phyloP scores from a whole-genome alignment of 2,888 invertebrate species.

The Auanema sp. region DNA sequence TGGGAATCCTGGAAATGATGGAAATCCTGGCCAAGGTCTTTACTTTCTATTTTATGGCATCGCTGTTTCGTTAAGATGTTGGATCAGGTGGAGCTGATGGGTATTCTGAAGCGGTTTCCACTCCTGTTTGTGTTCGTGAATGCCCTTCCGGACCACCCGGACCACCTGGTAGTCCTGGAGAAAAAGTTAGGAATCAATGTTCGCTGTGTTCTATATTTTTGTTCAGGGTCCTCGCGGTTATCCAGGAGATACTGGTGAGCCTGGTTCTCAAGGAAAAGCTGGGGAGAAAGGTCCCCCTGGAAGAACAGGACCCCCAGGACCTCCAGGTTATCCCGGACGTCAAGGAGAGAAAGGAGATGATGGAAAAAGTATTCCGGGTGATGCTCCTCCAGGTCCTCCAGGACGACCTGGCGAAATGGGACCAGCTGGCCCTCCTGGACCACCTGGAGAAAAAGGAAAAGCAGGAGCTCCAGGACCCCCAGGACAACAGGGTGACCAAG shows the following conservation, averaged over 20 bases:
- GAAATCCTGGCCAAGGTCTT: constrained; percentile 43
- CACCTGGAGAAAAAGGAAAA: constrained; percentile 52
- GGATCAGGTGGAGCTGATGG: constrained; percentile 26
- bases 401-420: constrained; percentile 59
- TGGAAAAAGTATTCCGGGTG: constrained; percentile 39
- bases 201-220: constrained; percentile 3
- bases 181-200: constrained; percentile 36
- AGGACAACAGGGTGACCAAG: constrained; percentile 59
- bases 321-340: constrained; percentile 55
- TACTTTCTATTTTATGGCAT: background rate
- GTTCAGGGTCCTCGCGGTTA: constrained; percentile 50
- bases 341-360: constrained; percentile 53
- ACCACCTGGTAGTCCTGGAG: constrained; percentile 57
- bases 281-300: constrained; percentile 56
- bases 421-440: constrained; percentile 51
- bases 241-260: constrained; percentile 59
- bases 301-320: constrained; percentile 44
- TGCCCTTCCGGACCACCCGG: constrained; percentile 59
- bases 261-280: constrained; percentile 49
- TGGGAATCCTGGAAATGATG: constrained; percentile 52
- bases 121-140: constrained; percentile 49
- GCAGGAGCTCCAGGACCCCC: constrained; percentile 51
- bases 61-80: constrained; percentile 13
- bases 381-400: constrained; percentile 49
- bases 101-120: constrained; percentile 29